A percentile compares a stretch with the other conserved stretches of the same genome.
Conservation (phyloP, 1,140 invertebrate species). For the Drosophila serrata region DNA sequence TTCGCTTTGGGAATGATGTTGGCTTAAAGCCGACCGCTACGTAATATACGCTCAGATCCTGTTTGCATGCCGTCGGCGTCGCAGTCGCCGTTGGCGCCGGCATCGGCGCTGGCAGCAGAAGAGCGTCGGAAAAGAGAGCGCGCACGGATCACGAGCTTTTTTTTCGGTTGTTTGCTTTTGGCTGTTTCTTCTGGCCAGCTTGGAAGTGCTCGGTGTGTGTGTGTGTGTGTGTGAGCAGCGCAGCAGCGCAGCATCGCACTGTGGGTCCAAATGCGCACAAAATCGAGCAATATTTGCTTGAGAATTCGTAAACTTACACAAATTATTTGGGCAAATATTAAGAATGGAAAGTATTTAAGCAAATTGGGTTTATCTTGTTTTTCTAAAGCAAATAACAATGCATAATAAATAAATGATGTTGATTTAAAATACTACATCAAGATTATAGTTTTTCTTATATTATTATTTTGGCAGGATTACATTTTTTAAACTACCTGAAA, state of each 20-base stretch:
- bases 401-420: too few relatives aligned
- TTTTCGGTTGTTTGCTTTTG: slow-evolving; percentile 34
- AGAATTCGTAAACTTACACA: neutral
- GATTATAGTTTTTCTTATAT: too few relatives aligned
- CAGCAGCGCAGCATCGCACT: slow-evolving; percentile 38
- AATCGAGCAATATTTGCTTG: neutral
- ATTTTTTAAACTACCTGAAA: too few relatives aligned
- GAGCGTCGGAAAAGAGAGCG: slow-evolving; percentile 29
- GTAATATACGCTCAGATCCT: slow-evolving; percentile 85
- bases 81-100: slow-evolving; percentile 26
- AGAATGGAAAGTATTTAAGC: slow-evolving; percentile 1
- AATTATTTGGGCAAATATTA: slow-evolving; percentile 19
- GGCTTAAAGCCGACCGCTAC: slow-evolving; percentile 80
- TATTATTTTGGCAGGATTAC: too few relatives aligned
- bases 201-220: neutral
- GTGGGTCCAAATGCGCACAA: slow-evolving; percentile 23
- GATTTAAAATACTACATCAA: too few relatives aligned
- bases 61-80: slow-evolving; percentile 76
- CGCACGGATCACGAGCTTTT: slow-evolving; percentile 56
- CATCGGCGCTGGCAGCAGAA: slow-evolving; percentile 30
- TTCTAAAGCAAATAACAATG: neutral
- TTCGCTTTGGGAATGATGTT: slow-evolving; percentile 80
- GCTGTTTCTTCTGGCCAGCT: slow-evolving; percentile 24
- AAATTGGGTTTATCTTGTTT: neutral
- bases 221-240: slow-evolving; percentile 12